Evolutionary conservation across 1,140 invertebrate genomes (phyloP).

Genomic region (Vollenhovia emeryi): DNA sequence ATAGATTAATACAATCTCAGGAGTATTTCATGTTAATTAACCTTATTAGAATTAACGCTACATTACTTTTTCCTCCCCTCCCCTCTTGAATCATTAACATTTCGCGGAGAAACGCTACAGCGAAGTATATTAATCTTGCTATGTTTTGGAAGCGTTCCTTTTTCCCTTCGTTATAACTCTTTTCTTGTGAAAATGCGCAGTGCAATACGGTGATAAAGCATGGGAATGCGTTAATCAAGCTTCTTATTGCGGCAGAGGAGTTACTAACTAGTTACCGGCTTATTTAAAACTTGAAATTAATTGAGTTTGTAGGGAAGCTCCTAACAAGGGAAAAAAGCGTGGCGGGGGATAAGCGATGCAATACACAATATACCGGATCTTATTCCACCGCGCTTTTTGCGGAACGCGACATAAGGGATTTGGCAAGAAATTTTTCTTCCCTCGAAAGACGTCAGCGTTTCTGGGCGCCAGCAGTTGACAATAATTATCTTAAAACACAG

Average conservation of each 20-base stretch:
- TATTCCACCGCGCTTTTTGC: constrained; percentile 24
- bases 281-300: constrained; percentile 59
- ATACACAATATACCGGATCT: constrained; percentile 21
- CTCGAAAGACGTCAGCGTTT: constrained; percentile 14
- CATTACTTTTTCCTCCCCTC: background rate
- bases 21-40: background rate
- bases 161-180: constrained; percentile 28
- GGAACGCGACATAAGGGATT: background rate
- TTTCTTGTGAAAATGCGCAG: constrained; percentile 35
- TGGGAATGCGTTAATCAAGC: constrained; percentile 59
- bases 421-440: constrained; percentile 4
- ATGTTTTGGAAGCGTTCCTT: background rate
- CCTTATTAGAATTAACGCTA: background rate
- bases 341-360: constrained; percentile 33
- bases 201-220: constrained; percentile 59
- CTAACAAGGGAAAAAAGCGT: constrained; percentile 47
- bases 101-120: background rate
- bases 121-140: constrained; percentile 33
- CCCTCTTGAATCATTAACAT: constrained; percentile 10
- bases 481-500: constrained; percentile 20
- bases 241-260: constrained; percentile 55
- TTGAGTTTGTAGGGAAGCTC: constrained; percentile 49
- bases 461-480: background rate
- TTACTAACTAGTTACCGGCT: constrained; percentile 59
- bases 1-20: background rate